Evolutionary conservation across 2,797 vertebrate genomes (phyloP).

Genomic region (Glyptemys insculpta): DNA sequence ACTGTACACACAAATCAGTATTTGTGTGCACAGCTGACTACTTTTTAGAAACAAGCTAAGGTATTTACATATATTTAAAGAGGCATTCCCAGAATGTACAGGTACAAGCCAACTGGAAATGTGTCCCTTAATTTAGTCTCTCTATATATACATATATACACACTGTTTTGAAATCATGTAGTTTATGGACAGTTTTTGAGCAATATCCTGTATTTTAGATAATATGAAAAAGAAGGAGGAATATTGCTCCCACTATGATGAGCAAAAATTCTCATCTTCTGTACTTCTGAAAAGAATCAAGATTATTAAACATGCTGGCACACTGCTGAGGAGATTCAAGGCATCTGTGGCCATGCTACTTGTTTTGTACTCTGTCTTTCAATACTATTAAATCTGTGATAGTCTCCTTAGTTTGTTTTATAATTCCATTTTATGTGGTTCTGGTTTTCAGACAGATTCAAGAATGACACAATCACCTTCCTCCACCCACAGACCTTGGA

Average conservation of each 20-base stretch:
- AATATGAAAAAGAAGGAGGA: not conserved
- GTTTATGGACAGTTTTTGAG: not conserved
- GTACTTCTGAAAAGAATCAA: constrained; percentile 57
- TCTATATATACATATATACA: not conserved
- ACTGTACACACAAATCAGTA: not conserved
- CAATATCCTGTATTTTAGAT: not conserved
- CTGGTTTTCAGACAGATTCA: constrained; percentile 53
- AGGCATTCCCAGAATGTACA: not conserved
- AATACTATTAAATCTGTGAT: constrained; percentile 46
- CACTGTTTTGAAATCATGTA: not conserved
- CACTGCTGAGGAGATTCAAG: constrained; percentile 41
- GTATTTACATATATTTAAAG: not conserved
- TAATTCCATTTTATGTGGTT: constrained; percentile 57
- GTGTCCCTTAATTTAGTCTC: not conserved
- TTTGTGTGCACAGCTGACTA: not conserved
- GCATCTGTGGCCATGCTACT: constrained; percentile 38
- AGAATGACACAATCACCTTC: constrained; percentile 43
- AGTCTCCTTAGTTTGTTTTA: constrained; percentile 25
- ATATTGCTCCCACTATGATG: not conserved
- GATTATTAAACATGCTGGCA: constrained; percentile 45
- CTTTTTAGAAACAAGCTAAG: not conserved
- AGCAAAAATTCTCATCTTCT: constrained; percentile 32
- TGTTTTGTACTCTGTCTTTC: constrained; percentile 59
- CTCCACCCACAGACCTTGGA: constrained; percentile 49
- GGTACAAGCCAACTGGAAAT: not conserved